Conservation (phyloP, 2,888 invertebrate genomes). For the Apamea anceps region DNA sequence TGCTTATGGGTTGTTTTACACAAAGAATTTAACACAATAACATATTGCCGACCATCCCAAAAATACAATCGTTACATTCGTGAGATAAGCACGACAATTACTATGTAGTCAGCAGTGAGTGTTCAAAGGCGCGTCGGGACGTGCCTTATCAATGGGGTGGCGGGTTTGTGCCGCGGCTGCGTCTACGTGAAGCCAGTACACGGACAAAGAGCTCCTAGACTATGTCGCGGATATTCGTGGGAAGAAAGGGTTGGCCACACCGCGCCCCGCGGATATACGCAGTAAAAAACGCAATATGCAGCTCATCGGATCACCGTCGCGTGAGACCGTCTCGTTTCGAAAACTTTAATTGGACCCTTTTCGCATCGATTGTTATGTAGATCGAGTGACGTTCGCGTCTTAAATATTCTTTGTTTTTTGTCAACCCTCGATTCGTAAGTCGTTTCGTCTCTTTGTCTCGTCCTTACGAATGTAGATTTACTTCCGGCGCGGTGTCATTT, state of each 20-base stretch:
- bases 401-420: slow-evolving; percentile 57
- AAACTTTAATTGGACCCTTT: slow-evolving; percentile 71
- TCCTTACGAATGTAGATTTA: slow-evolving; percentile 52
- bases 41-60: slow-evolving; percentile 48
- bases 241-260: slow-evolving; percentile 75
- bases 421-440: slow-evolving; percentile 24
- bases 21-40: slow-evolving; percentile 50
- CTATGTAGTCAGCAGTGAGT: slow-evolving; percentile 69
- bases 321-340: slow-evolving; percentile 71
- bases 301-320: slow-evolving; percentile 65
- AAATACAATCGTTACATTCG: slow-evolving; percentile 62
- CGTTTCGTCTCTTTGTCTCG: slow-evolving; percentile 49
- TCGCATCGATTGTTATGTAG: slow-evolving; percentile 65
- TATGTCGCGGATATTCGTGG: slow-evolving; percentile 78
- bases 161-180: slow-evolving; percentile 71
- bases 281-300: slow-evolving; percentile 69
- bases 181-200: slow-evolving; percentile 60
- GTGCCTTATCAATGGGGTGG: slow-evolving; percentile 80
- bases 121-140: slow-evolving; percentile 74
- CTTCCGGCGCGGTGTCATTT: slow-evolving; percentile 51
- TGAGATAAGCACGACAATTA: slow-evolving; percentile 67
- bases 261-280: slow-evolving; percentile 66
- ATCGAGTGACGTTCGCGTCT: slow-evolving; percentile 51
- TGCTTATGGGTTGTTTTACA: slow-evolving; percentile 17
- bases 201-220: slow-evolving; percentile 68